These are phyloP conservation scores for Hipposideros larvatus DNA, from an alignment of 2,797 vertebrate genomes.

Conservation along the genomic window DNA sequence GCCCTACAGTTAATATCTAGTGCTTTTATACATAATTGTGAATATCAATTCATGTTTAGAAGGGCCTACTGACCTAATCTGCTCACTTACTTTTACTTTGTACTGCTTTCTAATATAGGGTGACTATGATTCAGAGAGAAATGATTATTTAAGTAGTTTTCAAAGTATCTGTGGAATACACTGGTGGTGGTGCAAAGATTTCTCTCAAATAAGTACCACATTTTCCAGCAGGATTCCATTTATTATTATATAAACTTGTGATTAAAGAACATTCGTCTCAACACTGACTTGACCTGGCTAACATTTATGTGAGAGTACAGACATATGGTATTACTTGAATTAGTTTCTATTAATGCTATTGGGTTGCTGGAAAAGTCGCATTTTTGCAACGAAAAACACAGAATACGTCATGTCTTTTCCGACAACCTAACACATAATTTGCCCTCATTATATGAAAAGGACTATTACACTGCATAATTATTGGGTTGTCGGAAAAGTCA, in stretches of 20 bases:
- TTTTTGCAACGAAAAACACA: too few relatives aligned
- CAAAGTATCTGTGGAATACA: conserved; percentile 55
- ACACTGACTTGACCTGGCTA: background rate
- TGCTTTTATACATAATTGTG: conserved; percentile 22
- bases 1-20: background rate
- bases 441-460: background rate
- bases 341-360: background rate
- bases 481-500: too few relatives aligned
- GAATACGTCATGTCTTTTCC: too few relatives aligned
- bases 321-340: background rate
- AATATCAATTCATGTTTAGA: conserved; percentile 38
- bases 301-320: conserved; percentile 39
- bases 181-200: background rate
- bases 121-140: conserved; percentile 34
- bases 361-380: too few relatives aligned
- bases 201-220: conserved; percentile 39
- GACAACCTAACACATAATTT: background rate
- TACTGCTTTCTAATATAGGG: conserved; percentile 13
- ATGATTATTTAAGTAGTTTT: conserved; percentile 43
- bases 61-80: conserved; percentile 44
- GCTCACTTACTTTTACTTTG: conserved; percentile 49
- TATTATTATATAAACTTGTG: conserved; percentile 41
- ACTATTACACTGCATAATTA: conserved; percentile 21
- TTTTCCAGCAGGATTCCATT: background rate
- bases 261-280: conserved; percentile 54